Conservation (phyloP, 2,113 vertebrate species). For the Cervus canadensis region DNA sequence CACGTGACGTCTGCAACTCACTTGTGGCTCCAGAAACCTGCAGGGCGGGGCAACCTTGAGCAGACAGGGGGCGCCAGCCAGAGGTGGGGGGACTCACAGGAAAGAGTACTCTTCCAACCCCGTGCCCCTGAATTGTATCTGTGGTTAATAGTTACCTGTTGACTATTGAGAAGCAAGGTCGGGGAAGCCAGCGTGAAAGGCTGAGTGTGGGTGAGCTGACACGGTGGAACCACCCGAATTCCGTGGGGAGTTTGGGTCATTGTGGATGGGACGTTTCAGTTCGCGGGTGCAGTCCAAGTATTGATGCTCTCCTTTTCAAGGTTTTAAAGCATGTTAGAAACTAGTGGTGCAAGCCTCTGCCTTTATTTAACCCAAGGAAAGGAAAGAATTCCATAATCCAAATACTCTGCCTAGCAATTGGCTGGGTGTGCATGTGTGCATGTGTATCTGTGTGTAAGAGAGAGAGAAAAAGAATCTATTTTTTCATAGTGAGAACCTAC, state of each 20-base stretch:
- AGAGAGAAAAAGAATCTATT: not conserved
- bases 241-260: not conserved
- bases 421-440: not conserved
- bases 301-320: conserved; percentile 2
- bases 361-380: conserved; percentile 75
- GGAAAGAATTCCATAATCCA: conserved; percentile 55
- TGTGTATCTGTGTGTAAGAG: too few relatives aligned
- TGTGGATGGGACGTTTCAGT: fast-evolving
- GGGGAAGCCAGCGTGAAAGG: not conserved
- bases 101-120: not conserved
- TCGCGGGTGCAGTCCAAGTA: not conserved
- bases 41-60: fast-evolving
- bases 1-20: fast-evolving
- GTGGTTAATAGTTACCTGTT: not conserved
- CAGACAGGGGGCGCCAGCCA: fast-evolving
- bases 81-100: fast-evolving
- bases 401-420: conserved; percentile 38
- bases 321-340: conserved; percentile 58
- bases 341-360: conserved; percentile 51
- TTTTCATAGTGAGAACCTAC: conserved; percentile 37
- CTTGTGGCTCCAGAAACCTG: fast-evolving
- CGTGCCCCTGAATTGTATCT: fast-evolving
- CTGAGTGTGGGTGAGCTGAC: fast-evolving
- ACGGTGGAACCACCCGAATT: not conserved
- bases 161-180: not conserved